phyloP scores from a whole-genome alignment of 2,797 vertebrate species.

The Anisognathus igniventris region DNA sequence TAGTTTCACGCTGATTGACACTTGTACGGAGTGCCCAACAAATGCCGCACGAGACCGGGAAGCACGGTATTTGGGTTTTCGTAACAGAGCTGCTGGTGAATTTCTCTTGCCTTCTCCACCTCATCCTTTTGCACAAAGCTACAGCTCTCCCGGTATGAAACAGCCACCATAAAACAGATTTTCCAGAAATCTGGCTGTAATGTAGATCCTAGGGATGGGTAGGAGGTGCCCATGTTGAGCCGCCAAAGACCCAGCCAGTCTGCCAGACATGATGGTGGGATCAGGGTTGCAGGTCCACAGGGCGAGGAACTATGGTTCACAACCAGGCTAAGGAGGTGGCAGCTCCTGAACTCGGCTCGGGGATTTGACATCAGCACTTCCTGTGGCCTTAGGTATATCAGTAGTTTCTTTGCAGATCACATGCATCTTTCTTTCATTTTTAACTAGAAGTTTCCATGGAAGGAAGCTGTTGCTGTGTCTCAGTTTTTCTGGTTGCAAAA shows the following conservation, averaged over 20 bases:
- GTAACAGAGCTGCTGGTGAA: neutral
- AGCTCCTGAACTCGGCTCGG: neutral
- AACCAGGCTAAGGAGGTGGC: neutral
- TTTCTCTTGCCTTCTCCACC: neutral
- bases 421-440: neutral
- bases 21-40: neutral
- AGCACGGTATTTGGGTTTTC: neutral
- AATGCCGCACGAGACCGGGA: neutral
- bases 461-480: neutral
- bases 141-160: neutral
- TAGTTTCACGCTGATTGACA: neutral
- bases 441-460: conserved; percentile 37
- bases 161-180: neutral
- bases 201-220: neutral
- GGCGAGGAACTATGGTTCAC: neutral
- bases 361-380: conserved; percentile 14
- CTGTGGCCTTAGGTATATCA: neutral
- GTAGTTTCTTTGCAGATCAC: conserved; percentile 7
- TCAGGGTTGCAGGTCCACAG: neutral
- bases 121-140: neutral
- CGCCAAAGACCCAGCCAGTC: neutral
- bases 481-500: neutral
- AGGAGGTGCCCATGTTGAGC: neutral
- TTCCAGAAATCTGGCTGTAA: neutral
- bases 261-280: neutral